Conservation (phyloP, 2,888 invertebrate genomes). For the Pachliopta kotzebuea region DNA sequence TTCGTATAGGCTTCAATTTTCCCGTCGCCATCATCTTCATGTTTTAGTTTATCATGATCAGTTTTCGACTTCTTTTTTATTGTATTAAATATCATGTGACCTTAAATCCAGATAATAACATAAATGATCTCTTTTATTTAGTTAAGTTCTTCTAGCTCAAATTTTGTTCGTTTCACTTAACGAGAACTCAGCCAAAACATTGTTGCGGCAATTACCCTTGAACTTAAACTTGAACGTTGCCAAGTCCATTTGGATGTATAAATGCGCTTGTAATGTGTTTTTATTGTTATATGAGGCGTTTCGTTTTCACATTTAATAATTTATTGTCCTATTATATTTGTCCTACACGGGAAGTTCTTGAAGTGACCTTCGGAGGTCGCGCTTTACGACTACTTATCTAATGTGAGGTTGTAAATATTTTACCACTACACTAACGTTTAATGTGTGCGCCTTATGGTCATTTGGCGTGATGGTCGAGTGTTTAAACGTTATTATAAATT, state of each 20-base stretch:
- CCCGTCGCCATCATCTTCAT: no score
- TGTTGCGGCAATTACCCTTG: constrained; percentile 12
- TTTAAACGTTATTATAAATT: no score
- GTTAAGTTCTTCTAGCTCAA: neutral
- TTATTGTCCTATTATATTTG: constrained; percentile 21
- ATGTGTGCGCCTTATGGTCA: neutral
- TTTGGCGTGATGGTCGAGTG: neutral
- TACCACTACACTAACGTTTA: neutral
- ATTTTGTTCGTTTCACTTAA: neutral
- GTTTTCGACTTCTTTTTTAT: no score
- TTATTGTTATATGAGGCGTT: constrained; percentile 5
- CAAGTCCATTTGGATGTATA: constrained; percentile 13
- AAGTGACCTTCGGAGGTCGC: constrained; percentile 6
- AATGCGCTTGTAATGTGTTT: constrained; percentile 11
- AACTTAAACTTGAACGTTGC: constrained; percentile 13
- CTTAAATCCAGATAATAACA: neutral
- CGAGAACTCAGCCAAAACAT: neutral
- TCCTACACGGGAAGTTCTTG: constrained; percentile 12
- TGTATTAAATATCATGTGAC: no score
- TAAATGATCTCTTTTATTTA: neutral
- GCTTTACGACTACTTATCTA: constrained; percentile 14
- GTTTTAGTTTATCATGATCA: no score
- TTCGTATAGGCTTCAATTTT: no score
- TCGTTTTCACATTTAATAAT: constrained; percentile 20
- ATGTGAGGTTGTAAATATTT: neutral